Conservation (phyloP, 2,113 vertebrate species). For the Gila orcuttii region DNA sequence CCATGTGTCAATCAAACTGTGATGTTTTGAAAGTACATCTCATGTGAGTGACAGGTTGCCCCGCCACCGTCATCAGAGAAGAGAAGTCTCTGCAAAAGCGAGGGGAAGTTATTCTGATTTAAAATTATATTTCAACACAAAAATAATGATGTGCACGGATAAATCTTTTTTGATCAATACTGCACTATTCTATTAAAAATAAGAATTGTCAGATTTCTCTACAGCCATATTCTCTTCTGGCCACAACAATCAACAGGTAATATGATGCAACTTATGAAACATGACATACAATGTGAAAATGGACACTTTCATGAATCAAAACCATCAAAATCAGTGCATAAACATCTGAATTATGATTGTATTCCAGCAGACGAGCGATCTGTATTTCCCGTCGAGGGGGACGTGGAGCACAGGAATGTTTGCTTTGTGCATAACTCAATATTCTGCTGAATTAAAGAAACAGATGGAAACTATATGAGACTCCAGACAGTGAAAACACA, state of each 20-base stretch:
- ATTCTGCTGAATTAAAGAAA: neutral
- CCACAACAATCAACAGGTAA: neutral
- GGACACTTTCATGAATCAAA: neutral
- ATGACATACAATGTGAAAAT: neutral
- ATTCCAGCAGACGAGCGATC: neutral
- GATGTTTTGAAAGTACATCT: too few relatives aligned
- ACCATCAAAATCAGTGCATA: neutral
- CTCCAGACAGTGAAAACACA: neutral
- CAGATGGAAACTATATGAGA: conserved; percentile 6
- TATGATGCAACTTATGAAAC: neutral
- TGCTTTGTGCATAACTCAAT: conserved; percentile 3
- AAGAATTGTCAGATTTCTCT: neutral
- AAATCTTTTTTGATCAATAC: too few relatives aligned
- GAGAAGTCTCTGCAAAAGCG: too few relatives aligned
- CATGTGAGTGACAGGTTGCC: too few relatives aligned
- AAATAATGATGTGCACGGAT: too few relatives aligned
- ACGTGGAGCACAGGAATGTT: conserved; percentile 5
- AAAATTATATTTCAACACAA: too few relatives aligned
- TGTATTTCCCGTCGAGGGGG: neutral
- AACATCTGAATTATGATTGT: neutral
- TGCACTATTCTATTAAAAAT: too few relatives aligned
- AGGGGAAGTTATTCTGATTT: too few relatives aligned
- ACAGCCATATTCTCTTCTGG: neutral
- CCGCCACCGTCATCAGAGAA: too few relatives aligned
- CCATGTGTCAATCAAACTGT: too few relatives aligned